Percentiles rank a stretch among this genome's conserved stretches.
These are phyloP conservation scores for Palythoa grandiflora DNA, from an alignment of 92 coral and sea anemone species.

Conservation along the genomic window DNA sequence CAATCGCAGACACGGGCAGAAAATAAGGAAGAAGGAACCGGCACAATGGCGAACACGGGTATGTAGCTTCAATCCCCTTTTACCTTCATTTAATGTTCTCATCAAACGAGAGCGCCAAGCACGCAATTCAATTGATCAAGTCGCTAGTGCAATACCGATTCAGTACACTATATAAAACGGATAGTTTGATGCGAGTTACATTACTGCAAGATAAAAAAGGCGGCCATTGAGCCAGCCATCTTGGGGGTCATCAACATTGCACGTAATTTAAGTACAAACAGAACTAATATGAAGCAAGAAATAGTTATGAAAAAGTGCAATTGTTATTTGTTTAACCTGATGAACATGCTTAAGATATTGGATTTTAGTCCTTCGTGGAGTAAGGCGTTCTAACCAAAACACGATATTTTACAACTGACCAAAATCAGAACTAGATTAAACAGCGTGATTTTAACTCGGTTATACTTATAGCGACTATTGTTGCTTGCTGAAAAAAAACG, in stretches of 20 bases:
- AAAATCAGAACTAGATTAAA: not conserved
- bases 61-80: not conserved
- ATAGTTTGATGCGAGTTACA: not conserved
- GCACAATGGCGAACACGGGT: constrained; percentile 40
- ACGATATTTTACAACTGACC: not conserved
- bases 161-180: not conserved
- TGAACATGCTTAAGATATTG: not conserved
- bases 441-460: not conserved
- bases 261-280: not conserved
- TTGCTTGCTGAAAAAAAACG: not conserved
- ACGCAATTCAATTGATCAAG: not conserved
- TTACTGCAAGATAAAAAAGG: too few relatives aligned
- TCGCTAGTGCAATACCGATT: not conserved
- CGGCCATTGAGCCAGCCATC: not conserved
- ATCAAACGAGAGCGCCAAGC: not conserved
- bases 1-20: not conserved
- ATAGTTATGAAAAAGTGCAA: not conserved
- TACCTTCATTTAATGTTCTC: not conserved
- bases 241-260: not conserved
- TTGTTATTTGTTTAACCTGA: not conserved
- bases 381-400: not conserved
- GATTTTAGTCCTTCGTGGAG: not conserved
- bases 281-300: not conserved
- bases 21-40: constrained; percentile 5
- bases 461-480: not conserved